phyloP scores from a whole-genome alignment of 2,888 invertebrate species.

The Cerceris ruficornis region DNA sequence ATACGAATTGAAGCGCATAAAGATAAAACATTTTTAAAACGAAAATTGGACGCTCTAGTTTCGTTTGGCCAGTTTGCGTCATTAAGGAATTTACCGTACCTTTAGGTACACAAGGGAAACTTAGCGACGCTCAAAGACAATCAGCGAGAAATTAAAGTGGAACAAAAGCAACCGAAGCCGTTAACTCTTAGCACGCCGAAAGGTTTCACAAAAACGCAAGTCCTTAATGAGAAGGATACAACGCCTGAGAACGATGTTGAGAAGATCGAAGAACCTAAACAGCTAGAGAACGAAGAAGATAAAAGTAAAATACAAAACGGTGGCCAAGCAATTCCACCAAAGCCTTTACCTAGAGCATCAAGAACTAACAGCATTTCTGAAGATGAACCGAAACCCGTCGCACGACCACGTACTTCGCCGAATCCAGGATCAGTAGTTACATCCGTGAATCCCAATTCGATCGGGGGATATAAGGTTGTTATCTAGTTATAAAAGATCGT shows the following conservation, averaged over 20 bases:
- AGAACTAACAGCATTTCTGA: slow-evolving; percentile 89
- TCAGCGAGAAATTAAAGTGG: slow-evolving; percentile 76
- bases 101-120: slow-evolving; percentile 80
- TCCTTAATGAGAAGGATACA: slow-evolving; percentile 73
- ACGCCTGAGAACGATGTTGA: slow-evolving; percentile 70
- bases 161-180: slow-evolving; percentile 72
- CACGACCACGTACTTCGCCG: slow-evolving; percentile 87
- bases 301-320: slow-evolving; percentile 79
- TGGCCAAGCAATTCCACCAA: slow-evolving; percentile 85
- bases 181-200: slow-evolving; percentile 73
- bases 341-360: slow-evolving; percentile 91
- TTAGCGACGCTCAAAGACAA: slow-evolving; percentile 77
- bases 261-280: slow-evolving; percentile 72
- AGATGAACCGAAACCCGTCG: slow-evolving; percentile 86
- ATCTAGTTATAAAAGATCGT: slow-evolving; percentile 39
- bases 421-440: slow-evolving; percentile 84
- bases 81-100: slow-evolving; percentile 73
- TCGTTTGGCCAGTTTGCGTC: slow-evolving; percentile 42
- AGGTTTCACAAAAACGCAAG: slow-evolving; percentile 72
- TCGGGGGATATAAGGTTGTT: slow-evolving; percentile 90
- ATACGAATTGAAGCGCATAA: slow-evolving; percentile 12
- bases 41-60: slow-evolving; percentile 40
- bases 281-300: slow-evolving; percentile 73
- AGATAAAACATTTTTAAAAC: slow-evolving; percentile 31
- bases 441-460: slow-evolving; percentile 83